A percentile compares a stretch with the other conserved stretches of the same genome.
phyloP scores from a whole-genome alignment of 2,113 vertebrate genomes.

The Pterophyllum scalare region DNA sequence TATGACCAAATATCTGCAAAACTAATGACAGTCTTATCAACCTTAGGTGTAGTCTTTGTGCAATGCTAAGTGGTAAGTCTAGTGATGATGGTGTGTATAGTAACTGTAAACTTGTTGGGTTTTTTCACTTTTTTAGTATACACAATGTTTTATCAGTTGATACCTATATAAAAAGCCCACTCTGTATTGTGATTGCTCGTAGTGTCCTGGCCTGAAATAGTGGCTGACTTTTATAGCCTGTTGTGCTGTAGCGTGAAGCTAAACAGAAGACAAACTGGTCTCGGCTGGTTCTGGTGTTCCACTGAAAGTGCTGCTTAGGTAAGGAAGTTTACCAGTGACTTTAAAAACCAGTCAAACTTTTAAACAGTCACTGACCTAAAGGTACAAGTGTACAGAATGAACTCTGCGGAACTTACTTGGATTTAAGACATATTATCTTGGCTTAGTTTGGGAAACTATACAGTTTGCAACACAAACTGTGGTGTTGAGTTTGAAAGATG shows the following conservation, averaged over 20 bases:
- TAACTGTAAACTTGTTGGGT: not conserved
- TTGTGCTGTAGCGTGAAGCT: not conserved
- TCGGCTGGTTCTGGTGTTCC: not conserved
- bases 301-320: not conserved
- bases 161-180: not conserved
- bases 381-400: not conserved
- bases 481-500: not conserved
- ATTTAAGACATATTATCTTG: not conserved
- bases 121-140: not conserved
- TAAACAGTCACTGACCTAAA: not conserved
- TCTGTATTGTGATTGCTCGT: not conserved
- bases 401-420: not conserved
- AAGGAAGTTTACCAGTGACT: not conserved
- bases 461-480: not conserved
- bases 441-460: not conserved
- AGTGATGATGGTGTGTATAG: not conserved
- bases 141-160: not conserved
- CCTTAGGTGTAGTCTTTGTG: not conserved
- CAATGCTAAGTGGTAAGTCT: not conserved
- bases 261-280: not conserved
- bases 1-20: not conserved
- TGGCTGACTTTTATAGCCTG: not conserved
- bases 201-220: conserved; percentile 1
- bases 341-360: not conserved
- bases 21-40: not conserved